Conservation (phyloP, 2,888 invertebrate species). For the Mesorhabditis spiculigera region DNA sequence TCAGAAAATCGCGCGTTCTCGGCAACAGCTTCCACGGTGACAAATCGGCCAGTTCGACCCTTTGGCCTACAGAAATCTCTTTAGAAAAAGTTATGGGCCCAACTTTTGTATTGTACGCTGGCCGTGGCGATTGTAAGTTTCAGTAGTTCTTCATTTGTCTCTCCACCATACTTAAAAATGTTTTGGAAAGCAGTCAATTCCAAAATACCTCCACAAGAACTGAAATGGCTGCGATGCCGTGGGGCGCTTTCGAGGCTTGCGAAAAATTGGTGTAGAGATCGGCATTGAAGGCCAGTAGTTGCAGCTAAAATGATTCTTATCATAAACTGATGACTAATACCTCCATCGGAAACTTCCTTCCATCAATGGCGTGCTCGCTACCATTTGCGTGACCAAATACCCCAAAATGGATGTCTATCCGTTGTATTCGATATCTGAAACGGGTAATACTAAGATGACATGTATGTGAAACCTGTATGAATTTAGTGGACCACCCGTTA, state of each 20-base stretch:
- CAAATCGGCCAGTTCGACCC: constrained; percentile 37
- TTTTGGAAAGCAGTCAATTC: constrained; percentile 7
- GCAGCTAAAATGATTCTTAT: constrained; percentile 73
- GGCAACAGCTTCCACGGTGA: constrained; percentile 44
- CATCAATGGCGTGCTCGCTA: constrained; percentile 92
- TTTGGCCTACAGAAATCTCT: constrained; percentile 20
- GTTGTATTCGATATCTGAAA: constrained; percentile 34
- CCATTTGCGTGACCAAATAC: constrained; percentile 80
- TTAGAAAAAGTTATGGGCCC: not conserved
- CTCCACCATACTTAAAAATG: constrained; percentile 31
- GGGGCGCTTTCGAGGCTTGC: constrained; percentile 85
- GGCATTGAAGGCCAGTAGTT: constrained; percentile 95
- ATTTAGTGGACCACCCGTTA: constrained; percentile 40
- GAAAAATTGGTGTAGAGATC: constrained; percentile 93
- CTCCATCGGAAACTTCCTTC: constrained; percentile 93
- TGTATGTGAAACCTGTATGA: constrained; percentile 30
- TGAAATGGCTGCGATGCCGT: constrained; percentile 89
- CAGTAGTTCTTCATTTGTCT: constrained; percentile 40
- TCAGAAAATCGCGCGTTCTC: constrained; percentile 38
- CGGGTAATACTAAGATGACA: not conserved
- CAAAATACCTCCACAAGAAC: constrained; percentile 79
- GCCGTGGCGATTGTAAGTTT: constrained; percentile 41
- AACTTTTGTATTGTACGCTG: constrained; percentile 28
- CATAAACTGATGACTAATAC: constrained; percentile 66
- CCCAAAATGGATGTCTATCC: constrained; percentile 72